Percentiles rank a stretch among this genome's conserved stretches.
phyloP scores from a whole-genome alignment of 2,888 invertebrate species.

The Mystacides longicornis region DNA sequence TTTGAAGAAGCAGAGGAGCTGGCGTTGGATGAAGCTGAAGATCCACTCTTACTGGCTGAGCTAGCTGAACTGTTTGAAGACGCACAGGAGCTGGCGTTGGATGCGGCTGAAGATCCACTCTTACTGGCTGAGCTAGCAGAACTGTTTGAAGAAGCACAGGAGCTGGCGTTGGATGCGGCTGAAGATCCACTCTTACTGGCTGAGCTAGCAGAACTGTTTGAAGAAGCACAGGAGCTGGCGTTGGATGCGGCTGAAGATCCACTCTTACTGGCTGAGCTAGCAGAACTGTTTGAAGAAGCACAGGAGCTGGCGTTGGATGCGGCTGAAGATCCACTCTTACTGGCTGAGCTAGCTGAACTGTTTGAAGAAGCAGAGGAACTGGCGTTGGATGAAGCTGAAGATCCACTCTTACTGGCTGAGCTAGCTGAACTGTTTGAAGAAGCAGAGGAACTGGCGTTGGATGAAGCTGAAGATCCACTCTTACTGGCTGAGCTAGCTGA shows the following conservation, averaged over 20 bases:
- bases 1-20: not conserved
- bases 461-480: not conserved
- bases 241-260: not conserved
- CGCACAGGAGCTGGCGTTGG: not conserved
- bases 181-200: no score
- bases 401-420: not conserved
- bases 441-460: not conserved
- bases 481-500: not conserved
- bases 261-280: not conserved
- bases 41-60: not conserved
- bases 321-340: not conserved
- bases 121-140: not conserved
- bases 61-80: not conserved
- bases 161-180: no score
- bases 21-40: not conserved
- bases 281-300: not conserved
- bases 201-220: not conserved
- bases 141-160: not conserved
- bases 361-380: constrained; percentile 2
- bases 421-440: not conserved
- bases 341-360: not conserved
- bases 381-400: not conserved
- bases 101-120: no score
- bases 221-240: not conserved
- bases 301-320: not conserved